Conservation (phyloP, 2,888 invertebrate genomes). For the Xanthorhoe spadicearia region DNA sequence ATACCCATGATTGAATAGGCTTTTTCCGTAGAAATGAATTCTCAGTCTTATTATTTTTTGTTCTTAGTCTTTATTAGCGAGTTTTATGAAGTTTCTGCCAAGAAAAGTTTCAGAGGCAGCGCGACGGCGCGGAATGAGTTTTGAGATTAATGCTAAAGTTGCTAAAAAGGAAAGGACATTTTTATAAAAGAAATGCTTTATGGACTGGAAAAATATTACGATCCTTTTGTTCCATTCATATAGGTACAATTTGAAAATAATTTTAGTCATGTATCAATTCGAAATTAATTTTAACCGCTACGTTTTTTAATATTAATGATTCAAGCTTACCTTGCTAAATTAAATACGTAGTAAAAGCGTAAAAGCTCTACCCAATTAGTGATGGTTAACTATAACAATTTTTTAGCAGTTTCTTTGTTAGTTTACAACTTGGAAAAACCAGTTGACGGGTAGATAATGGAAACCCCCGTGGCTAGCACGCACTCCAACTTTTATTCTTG, state of each 20-base stretch:
- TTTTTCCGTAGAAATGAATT: slow-evolving; percentile 35
- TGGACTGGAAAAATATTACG: slow-evolving; percentile 13
- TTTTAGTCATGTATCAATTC: neutral
- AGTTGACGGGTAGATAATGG: slow-evolving; percentile 5
- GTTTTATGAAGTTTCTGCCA: slow-evolving; percentile 33
- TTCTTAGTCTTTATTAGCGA: slow-evolving; percentile 31
- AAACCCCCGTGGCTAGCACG: slow-evolving; percentile 15
- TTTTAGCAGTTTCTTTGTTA: neutral
- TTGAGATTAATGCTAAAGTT: slow-evolving; percentile 33
- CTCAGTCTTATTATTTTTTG: too few relatives aligned
- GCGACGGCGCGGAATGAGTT: slow-evolving; percentile 28
- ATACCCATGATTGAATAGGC: slow-evolving; percentile 27
- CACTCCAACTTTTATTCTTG: slow-evolving; percentile 7
- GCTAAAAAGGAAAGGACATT: slow-evolving; percentile 21
- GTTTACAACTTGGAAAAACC: slow-evolving; percentile 7
- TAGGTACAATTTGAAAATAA: neutral
- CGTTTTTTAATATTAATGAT: neutral
- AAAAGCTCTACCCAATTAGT: neutral
- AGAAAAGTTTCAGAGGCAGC: slow-evolving; percentile 27
- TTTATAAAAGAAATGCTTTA: slow-evolving; percentile 23
- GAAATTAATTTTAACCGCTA: neutral
- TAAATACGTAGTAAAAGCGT: neutral
- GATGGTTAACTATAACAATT: neutral
- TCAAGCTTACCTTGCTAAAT: neutral
- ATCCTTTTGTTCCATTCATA: neutral